phyloP scores from a whole-genome alignment of 2,797 vertebrate genomes.

The Crocodylus rhombifer region DNA sequence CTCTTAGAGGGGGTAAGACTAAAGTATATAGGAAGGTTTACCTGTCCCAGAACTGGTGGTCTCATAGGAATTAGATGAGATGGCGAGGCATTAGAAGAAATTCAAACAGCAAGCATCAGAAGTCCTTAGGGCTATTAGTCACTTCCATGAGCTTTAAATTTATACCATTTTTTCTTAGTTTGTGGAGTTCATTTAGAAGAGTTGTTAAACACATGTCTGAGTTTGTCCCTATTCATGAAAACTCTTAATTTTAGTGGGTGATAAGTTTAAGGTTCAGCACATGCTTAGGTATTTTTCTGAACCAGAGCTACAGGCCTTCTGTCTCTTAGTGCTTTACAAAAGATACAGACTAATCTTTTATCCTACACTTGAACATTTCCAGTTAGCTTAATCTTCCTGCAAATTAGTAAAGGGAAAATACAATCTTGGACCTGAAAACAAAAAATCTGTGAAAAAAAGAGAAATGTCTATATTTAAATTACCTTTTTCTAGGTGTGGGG shows the following conservation, averaged over 20 bases:
- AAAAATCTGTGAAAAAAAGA: neutral
- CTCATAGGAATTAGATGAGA: neutral
- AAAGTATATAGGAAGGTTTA: neutral
- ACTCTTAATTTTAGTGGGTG: neutral
- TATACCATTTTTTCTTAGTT: neutral
- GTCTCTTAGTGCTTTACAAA: neutral
- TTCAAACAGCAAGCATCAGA: neutral
- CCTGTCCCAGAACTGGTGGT: neutral
- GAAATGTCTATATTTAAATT: constrained; percentile 8
- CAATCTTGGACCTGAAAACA: constrained; percentile 18
- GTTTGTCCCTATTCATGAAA: neutral
- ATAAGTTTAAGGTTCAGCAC: constrained; percentile 1
- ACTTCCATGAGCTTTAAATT: neutral
- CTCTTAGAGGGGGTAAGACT: neutral
- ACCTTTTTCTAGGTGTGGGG: constrained; percentile 40
- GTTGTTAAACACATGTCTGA: neutral
- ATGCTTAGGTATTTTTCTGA: neutral
- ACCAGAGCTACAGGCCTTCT: neutral
- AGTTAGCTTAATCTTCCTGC: neutral
- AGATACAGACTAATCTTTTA: constrained; percentile 11
- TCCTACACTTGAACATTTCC: constrained; percentile 7
- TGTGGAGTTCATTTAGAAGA: neutral
- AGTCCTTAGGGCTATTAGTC: neutral
- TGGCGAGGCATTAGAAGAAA: neutral
- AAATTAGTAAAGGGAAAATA: constrained; percentile 12